These are phyloP conservation scores for Acropternis orthonyx DNA, from an alignment of 2,797 vertebrate species.

Conservation along the genomic window DNA sequence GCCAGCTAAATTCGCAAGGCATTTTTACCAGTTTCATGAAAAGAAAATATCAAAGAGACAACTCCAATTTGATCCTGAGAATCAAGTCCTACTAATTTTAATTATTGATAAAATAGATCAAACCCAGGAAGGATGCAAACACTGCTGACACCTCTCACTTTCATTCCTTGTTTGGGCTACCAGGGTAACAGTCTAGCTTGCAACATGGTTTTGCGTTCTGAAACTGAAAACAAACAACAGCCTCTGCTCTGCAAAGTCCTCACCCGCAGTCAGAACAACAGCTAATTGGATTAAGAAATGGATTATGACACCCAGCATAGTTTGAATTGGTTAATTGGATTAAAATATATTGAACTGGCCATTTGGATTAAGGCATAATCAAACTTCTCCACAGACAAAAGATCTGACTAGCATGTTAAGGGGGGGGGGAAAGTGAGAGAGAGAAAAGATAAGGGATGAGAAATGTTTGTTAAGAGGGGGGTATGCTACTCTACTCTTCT, in stretches of 20 bases:
- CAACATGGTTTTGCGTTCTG: not conserved
- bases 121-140: not conserved
- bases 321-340: constrained; percentile 69
- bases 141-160: not conserved
- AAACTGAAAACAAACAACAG: constrained; percentile 12
- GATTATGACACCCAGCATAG: constrained; percentile 67
- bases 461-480: constrained; percentile 46
- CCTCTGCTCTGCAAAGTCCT: not conserved
- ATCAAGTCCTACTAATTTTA: constrained; percentile 10
- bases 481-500: not conserved
- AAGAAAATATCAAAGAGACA: not conserved
- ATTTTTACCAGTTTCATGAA: not conserved
- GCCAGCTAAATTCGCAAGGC: not conserved
- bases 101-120: constrained; percentile 38
- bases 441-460: constrained; percentile 48
- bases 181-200: not conserved
- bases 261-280: constrained; percentile 19
- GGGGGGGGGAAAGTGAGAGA: fast-evolving
- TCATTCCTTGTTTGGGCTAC: not conserved
- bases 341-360: constrained; percentile 71
- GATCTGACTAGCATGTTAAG: constrained; percentile 33
- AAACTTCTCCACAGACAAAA: constrained; percentile 62
- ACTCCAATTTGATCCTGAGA: constrained; percentile 11
- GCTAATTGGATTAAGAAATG: constrained; percentile 74
- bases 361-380: constrained; percentile 65